Conservation (phyloP, 1,140 invertebrate species). For the Zophobas atratus region DNA sequence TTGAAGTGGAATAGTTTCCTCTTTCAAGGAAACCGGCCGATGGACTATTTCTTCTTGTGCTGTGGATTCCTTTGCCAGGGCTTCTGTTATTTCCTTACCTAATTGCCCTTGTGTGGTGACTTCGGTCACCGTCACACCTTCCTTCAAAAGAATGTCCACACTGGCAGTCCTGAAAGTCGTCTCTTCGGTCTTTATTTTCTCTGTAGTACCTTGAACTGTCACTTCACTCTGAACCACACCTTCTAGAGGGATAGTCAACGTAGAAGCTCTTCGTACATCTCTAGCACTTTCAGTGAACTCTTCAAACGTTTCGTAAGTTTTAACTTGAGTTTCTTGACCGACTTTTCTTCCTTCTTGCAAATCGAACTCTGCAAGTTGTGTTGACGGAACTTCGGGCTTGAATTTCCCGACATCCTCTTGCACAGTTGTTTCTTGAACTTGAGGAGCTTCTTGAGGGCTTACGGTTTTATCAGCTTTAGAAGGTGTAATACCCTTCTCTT, state of each 20-base stretch:
- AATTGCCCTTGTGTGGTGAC: slow-evolving; percentile 69
- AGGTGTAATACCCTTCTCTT: slow-evolving; percentile 34
- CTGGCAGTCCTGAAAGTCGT: slow-evolving; percentile 64
- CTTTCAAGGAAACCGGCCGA: slow-evolving; percentile 58
- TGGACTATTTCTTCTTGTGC: slow-evolving; percentile 67
- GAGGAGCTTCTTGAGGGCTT: slow-evolving; percentile 12
- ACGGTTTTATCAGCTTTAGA: slow-evolving; percentile 44
- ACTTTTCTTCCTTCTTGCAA: slow-evolving; percentile 64
- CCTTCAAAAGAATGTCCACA: slow-evolving; percentile 68
- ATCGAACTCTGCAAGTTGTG: slow-evolving; percentile 56
- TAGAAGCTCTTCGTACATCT: slow-evolving; percentile 61
- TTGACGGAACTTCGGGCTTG: slow-evolving; percentile 30
- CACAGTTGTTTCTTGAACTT: slow-evolving; percentile 29
- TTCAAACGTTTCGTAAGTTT: slow-evolving; percentile 50
- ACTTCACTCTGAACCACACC: slow-evolving; percentile 70
- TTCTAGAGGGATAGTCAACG: slow-evolving; percentile 67
- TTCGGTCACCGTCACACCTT: slow-evolving; percentile 69
- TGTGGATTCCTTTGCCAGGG: slow-evolving; percentile 66
- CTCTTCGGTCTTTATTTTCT: slow-evolving; percentile 59
- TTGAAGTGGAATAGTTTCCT: slow-evolving; percentile 63
- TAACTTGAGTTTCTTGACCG: slow-evolving; percentile 11
- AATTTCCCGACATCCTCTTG: slow-evolving; percentile 42
- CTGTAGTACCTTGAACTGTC: slow-evolving; percentile 65
- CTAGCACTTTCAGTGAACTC: slow-evolving; percentile 54
- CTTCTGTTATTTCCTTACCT: slow-evolving; percentile 67